A percentile compares a stretch with the other conserved stretches of the same genome.
These are phyloP conservation scores for Fulica atra DNA, from an alignment of 2,113 vertebrate species.

Conservation along the genomic window DNA sequence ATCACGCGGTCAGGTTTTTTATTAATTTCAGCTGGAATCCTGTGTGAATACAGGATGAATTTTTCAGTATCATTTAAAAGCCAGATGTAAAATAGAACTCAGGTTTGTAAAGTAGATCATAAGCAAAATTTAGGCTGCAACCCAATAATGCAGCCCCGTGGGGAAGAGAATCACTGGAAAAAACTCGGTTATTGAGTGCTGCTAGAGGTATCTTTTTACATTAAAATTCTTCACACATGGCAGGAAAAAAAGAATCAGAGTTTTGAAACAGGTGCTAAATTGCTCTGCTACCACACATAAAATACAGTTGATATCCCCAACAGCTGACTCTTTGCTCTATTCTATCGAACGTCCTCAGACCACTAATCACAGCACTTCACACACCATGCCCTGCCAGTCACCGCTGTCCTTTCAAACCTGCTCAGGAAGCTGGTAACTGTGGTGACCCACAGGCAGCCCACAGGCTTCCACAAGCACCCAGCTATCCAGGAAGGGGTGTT, in stretches of 20 bases:
- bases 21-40: neutral
- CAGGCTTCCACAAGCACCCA: accelerated
- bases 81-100: neutral
- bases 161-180: neutral
- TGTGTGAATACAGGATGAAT: neutral
- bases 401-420: neutral
- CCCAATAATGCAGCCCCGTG: neutral
- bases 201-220: neutral
- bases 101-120: neutral
- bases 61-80: neutral
- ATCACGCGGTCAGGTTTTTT: neutral
- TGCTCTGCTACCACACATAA: neutral
- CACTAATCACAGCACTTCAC: accelerated
- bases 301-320: neutral
- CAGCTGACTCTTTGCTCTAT: neutral
- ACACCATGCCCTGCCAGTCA: neutral
- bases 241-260: neutral
- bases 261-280: neutral
- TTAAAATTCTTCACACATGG: neutral
- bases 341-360: neutral
- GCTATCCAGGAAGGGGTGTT: neutral
- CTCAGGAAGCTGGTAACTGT: accelerated
- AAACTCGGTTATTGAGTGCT: neutral
- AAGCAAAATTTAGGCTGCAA: neutral
- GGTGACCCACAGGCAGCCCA: too few species aligned